These are phyloP conservation scores for Dreissena polymorpha DNA, from an alignment of 1,140 invertebrate genomes.

Conservation along the genomic window DNA sequence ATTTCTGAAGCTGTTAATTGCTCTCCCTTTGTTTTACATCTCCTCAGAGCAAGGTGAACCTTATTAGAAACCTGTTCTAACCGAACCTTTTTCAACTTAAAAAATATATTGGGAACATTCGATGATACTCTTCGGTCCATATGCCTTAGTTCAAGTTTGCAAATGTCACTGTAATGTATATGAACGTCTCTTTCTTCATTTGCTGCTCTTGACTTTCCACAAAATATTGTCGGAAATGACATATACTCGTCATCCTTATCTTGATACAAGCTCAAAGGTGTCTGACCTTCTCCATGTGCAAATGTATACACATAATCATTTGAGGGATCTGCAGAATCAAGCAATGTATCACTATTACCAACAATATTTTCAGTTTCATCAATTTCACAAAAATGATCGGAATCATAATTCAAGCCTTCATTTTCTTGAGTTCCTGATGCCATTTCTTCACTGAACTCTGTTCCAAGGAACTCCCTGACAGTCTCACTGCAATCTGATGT, in stretches of 20 bases:
- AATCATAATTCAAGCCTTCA: slow-evolving; percentile 9
- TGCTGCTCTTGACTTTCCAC: slow-evolving; percentile 42
- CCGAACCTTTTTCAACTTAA: slow-evolving; percentile 61
- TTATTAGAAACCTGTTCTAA: slow-evolving; percentile 58
- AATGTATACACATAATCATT: slow-evolving; percentile 13
- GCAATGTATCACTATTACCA: slow-evolving; percentile 46
- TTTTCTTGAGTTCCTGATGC: slow-evolving; percentile 9
- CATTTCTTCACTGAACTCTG: not conserved
- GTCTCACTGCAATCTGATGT: not conserved
- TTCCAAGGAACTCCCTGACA: not conserved
- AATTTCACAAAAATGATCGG: slow-evolving; percentile 36
- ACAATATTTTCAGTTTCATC: not conserved
- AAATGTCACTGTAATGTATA: slow-evolving; percentile 44
- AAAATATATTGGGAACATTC: slow-evolving; percentile 55
- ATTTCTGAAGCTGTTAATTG: slow-evolving; percentile 54
- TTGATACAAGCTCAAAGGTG: slow-evolving; percentile 30
- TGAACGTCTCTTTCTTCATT: slow-evolving; percentile 29
- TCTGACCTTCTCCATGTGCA: slow-evolving; percentile 27
- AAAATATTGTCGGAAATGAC: slow-evolving; percentile 41
- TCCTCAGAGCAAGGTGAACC: slow-evolving; percentile 52
- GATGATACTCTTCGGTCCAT: slow-evolving; percentile 41
- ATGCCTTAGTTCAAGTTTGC: slow-evolving; percentile 38
- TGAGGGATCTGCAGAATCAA: slow-evolving; percentile 19
- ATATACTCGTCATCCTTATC: slow-evolving; percentile 26
- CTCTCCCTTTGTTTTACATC: slow-evolving; percentile 51